Evolutionary conservation across 2,888 invertebrate species (phyloP).

Genomic region (Halictus ligatus): DNA sequence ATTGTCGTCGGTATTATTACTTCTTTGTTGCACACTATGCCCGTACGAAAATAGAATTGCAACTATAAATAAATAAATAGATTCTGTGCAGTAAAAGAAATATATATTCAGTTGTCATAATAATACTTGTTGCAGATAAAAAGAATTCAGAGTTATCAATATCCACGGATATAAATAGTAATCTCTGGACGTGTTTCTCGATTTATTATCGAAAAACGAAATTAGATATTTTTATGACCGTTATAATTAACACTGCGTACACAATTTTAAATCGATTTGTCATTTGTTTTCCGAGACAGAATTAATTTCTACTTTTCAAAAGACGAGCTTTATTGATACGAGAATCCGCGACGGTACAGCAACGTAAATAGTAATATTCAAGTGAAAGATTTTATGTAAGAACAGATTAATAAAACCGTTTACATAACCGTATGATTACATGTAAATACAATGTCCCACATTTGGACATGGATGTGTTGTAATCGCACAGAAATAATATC

Average conservation of each 20-base stretch:
- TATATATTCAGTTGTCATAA: not conserved
- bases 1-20: not conserved
- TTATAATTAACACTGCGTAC: not conserved
- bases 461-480: not conserved
- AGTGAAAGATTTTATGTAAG: not conserved
- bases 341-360: not conserved
- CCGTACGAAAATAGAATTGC: not conserved
- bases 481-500: not conserved
- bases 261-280: not conserved
- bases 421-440: not conserved
- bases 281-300: not conserved
- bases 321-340: not conserved
- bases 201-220: not conserved
- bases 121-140: not conserved
- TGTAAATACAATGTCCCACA: not conserved
- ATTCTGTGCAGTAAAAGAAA: not conserved
- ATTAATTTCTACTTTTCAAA: not conserved
- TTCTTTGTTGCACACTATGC: not conserved
- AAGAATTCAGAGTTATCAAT: not conserved
- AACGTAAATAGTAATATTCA: not conserved
- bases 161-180: not conserved
- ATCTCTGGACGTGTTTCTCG: not conserved
- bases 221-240: not conserved
- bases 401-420: not conserved
- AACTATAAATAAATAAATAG: constrained; percentile 1